A percentile compares a stretch with the other conserved stretches of the same genome.
Evolutionary conservation across 2,797 vertebrate species (phyloP).

Genomic region (Phaenicophaeus curvirostris): DNA sequence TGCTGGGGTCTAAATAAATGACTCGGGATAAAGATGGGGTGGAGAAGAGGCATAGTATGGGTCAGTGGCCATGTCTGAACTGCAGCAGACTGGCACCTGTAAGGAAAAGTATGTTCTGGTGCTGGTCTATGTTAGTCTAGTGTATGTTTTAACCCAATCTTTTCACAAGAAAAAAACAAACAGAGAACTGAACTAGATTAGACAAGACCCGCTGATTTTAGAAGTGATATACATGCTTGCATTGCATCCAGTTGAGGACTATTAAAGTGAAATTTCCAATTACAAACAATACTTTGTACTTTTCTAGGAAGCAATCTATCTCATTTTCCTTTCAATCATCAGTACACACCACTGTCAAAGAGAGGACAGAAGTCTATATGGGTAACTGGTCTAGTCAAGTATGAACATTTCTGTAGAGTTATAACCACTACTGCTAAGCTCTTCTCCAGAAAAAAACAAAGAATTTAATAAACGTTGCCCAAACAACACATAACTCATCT

Average conservation of each 20-base stretch:
- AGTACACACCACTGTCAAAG: neutral
- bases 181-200: neutral
- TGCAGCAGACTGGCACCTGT: rapidly evolving
- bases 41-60: neutral
- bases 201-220: neutral
- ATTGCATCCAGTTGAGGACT: neutral
- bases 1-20: neutral
- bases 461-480: conserved; percentile 39
- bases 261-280: neutral
- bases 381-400: neutral
- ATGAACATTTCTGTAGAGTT: neutral
- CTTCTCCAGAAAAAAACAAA: conserved; percentile 29
- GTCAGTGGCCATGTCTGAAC: neutral
- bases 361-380: neutral
- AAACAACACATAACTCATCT: conserved; percentile 34
- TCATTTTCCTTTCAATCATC: neutral
- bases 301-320: neutral
- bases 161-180: neutral
- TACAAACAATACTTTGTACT: neutral
- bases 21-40: neutral
- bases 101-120: neutral
- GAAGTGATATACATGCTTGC: neutral
- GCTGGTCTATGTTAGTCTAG: neutral
- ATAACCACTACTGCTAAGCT: neutral
- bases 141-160: neutral